Base-by-base conservation (phyloP, 1,140 invertebrate genomes). In the Cydia pomonella region DNA sequence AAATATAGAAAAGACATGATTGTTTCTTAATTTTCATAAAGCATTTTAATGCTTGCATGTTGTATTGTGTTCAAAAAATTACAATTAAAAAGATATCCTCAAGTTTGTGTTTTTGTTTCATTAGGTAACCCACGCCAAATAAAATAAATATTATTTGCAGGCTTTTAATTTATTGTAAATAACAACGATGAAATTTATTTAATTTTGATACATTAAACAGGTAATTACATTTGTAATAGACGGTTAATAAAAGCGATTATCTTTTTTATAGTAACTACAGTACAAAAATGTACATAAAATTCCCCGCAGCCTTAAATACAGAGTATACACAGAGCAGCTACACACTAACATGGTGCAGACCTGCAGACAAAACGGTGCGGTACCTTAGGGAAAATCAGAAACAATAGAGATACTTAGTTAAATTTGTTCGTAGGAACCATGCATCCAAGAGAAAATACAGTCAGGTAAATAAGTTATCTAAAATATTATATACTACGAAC, bases 61-160 rank as follows among this genome's bases (percentile, higher is more conserved):
- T 91, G 90, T 93, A 93, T 93, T 93, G 93, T 93, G 91, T 93
- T 93, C 92, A 93, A 89, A 92, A 91, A 91, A 87, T 90, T 88
- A 89, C 83, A 80, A 92, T 90, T 87, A 91, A 92, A 92, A 92
- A 91, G 83, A 92, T 89, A 89, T 88, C 83, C 84, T 87, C 76
- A 83, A 82, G 72, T 73, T 80, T 77, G 87, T 75, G 77, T 84
- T 84, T 85, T 47, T n/a, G n/a, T 73, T 63, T 53, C 9, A 41
- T 47, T 3, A 10, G 0, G 12, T 44, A 13, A 41, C 38, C 29
- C 29, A 7, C 5, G 29, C 29, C 41, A 16, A 44, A 44, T 44
- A 50, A 50, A 50, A 1, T n/a, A 50, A 50, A 50, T 3, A 4
- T 50, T 1, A 50, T 6, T 50, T 50, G 47, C n/a, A n/a, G n/a